Base-by-base conservation (phyloP, 1,140 invertebrate species). In the Mycetomoellerius zeteki region DNA sequence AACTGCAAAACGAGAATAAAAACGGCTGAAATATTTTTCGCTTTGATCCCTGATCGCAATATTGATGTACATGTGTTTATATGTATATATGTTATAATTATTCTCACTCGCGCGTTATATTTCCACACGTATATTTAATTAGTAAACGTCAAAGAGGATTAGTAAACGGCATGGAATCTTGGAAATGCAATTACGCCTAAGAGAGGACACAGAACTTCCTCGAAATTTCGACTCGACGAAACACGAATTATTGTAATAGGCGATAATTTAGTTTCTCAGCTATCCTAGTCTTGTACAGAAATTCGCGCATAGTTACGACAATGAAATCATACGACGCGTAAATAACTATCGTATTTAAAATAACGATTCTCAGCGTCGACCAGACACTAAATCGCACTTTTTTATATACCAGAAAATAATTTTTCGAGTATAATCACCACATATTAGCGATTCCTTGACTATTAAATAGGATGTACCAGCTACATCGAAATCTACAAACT, bases 281-380 rank as follows among this genome's bases (percentile, higher is more conserved):
- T 94, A 93, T 94, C 92, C 94, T 95, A 95, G 94, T 95, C 94
- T 92, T 95, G 94, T 95, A 95, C 94, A 95, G 93, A 95, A 92
- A 88, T 91, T 90, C 77, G 91, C 86, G 90, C 89, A 92, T 93
- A 93, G 86, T 86, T 81, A 89, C 88, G 91, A 91, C 88, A 86
- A 91, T 84, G 86, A 85, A 87, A 76, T 33, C 16, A 62, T 76
- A 85, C 21, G 75, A 87, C 64, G 60, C 37, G 58, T 77, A 62
- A 16, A 56, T 54, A 81, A 47, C 5, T 54, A 71, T 37, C 54
- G 52, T 78, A 56, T 84, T 86, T 82, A 62, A 14, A 43, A 43
- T 43, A 37, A 75, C 30, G 33, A 86, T 75, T 43, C 37, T 62
- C n/a, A 30, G 37, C 54, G 33, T 10, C 21, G 33, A 85, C 33